Evolutionary conservation across 2,888 invertebrate genomes (phyloP), one percentile per base, ranked within the genome.

Genomic region (Celastrina argiolus): DNA sequence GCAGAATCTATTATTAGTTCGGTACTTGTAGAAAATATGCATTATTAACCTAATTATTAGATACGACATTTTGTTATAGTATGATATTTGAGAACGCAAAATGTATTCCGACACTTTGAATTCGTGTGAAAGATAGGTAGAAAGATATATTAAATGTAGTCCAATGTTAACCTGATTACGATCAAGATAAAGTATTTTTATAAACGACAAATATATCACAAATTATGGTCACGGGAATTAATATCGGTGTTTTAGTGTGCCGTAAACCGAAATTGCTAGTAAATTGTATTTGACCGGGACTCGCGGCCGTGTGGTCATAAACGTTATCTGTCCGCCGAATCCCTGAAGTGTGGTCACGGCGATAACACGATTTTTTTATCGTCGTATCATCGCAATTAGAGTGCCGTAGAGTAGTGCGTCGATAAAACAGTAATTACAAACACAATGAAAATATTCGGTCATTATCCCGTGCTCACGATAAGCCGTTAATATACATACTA

Each of bases 341-440:
- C 22, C 51, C 51, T 80, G 75, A 78, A 73, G 63, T 69, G 63
- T 73, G 84, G 84, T 87, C 86, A 82, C 81, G 78, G 31, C 42
- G 65, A 58, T 58, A 59, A 42, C 58, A 39, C 58, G 59, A 66
- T 58, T 66, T 66, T 65, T 59, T 66, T 66, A 66, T 66, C 65
- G 18, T 42, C 42, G 8, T 59, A 66, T 22, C 65, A 42, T 66
- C 58, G 58, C 59, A 66, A 66, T 66, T 66, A 66, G 42, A 66
- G 58, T 41, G 65, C 31, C 41, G 39, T 42, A 31, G 18, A 39
- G 61, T n/a, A n/a, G 58, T 56, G 56, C 18, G 8, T 36, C 61
- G 61, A 61, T 61, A 61, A 61, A 26, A 61, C 4, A 18, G 36
- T 39, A 36, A 59, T 61, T 61, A 36, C 36, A 12, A 39, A 39